These are phyloP conservation scores for Micromys minutus DNA, from an alignment of 2,113 vertebrate species.

Conservation along the genomic window DNA sequence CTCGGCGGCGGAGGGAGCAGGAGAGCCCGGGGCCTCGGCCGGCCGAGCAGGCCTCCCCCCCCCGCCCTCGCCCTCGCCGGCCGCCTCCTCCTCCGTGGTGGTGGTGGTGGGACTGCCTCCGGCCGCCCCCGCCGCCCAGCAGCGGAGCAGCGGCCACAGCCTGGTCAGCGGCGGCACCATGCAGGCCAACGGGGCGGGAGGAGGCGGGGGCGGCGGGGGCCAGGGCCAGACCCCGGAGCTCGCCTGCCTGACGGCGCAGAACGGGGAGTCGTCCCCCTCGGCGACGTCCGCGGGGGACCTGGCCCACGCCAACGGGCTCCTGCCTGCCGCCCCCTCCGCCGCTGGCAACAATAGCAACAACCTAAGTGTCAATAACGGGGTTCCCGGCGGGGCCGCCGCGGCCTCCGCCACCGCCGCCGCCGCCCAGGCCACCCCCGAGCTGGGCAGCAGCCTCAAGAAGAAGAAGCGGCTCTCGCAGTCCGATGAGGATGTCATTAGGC, in stretches of 20 bases:
- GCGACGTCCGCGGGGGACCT: conserved; percentile 82
- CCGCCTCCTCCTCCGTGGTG: conserved; percentile 69
- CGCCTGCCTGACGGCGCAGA: conserved; percentile 89
- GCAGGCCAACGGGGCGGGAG: conserved; percentile 95
- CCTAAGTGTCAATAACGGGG: conserved; percentile 89
- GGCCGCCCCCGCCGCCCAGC: conserved; percentile 78
- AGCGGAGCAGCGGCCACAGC: conserved; percentile 83
- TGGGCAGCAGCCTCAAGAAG: conserved; percentile 90
- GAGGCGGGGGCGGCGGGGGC: conserved; percentile 83
- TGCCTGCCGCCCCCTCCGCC: conserved; percentile 86
- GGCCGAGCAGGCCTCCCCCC: conserved; percentile 91
- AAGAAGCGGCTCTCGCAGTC: conserved; percentile 95
- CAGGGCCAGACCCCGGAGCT: conserved; percentile 84
- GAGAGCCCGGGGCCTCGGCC: conserved; percentile 91
- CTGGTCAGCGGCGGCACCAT: conserved; percentile 85
- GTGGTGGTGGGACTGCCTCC: conserved; percentile 40
- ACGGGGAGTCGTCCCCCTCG: conserved; percentile 91
- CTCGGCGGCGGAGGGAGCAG: conserved; percentile 90
- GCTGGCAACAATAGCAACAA: conserved; percentile 85
- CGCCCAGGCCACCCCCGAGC: conserved; percentile 80
- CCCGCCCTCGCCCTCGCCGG: conserved; percentile 73
- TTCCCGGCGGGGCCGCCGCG: conserved; percentile 83
- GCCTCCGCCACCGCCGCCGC: conserved; percentile 80
- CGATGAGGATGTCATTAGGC: conserved; percentile 96
- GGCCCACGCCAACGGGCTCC: conserved; percentile 92